Evolutionary conservation across 2,888 invertebrate genomes (phyloP), one percentile per base, ranked within the genome.

Genomic region (Ectemnius cavifrons): DNA sequence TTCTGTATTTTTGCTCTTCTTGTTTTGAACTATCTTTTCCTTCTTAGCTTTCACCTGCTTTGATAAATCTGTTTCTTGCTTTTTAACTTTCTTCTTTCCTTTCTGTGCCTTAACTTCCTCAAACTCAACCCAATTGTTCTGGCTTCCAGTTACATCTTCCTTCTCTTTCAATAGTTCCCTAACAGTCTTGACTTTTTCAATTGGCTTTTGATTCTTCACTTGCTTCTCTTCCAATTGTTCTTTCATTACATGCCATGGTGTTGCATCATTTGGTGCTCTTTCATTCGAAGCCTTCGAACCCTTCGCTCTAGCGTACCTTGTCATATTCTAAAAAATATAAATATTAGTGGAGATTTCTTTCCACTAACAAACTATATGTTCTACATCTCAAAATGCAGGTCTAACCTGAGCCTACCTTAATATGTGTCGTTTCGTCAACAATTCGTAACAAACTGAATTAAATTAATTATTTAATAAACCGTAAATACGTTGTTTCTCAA

Each of bases 281-380:
- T 94, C 94, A 86, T 96, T 96, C 2, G 95, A 95, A 4, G 95
- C 91, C 90, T 95, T 96, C 0, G 95, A 95, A 47, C 96, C 95
- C 87, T 94, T 94, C 0, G 95, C 94, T 89, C 96, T 92, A 28
- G 96, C 94, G 92, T 94, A 96, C 80, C 96, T 92, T 4, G 95
- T 95, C 96, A 96, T 96, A 1, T 27, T 79, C 60, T 27, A 20
- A 59, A 71, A 16, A 18, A 5, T 14, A 52, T 52, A 0, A 14
- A 52, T 37, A 37, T 37, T 37, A 37, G 0, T 11, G 11, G 4
- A 37, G 0, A 37, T 37, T 37, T 8, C 23, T 23, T 6, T 37
- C 37, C 37, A 37, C 2, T 37, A 6, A 37, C 37, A 37, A 37
- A 37, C 37, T 37, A 1, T 37, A 8, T 23, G 23, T 23, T 23